phyloP scores from a whole-genome alignment of 2,113 vertebrate genomes.

The Monopterus albus region DNA sequence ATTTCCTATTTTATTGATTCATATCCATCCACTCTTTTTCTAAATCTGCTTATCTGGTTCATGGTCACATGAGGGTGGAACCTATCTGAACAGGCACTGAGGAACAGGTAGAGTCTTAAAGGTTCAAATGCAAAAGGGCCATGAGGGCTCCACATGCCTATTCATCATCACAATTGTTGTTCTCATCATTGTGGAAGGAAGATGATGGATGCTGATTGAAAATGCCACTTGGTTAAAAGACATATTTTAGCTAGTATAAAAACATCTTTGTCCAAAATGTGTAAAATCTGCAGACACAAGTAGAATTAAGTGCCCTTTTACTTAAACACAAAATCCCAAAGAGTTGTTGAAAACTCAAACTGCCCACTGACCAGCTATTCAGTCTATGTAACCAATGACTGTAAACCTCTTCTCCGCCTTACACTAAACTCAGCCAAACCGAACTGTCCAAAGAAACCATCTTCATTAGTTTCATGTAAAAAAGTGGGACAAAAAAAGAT shows the following conservation, averaged over 20 bases:
- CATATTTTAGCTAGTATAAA: background rate
- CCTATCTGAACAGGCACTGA: conserved; percentile 1
- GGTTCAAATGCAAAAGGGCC: background rate
- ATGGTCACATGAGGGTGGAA: background rate
- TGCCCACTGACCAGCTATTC: too few species aligned
- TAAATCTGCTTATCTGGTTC: conserved; percentile 5
- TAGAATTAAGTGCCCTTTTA: background rate
- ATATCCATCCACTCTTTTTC: conserved; percentile 11
- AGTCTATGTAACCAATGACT: too few species aligned
- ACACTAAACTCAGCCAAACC: too few species aligned
- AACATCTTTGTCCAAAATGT: background rate
- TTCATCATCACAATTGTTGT: too few species aligned
- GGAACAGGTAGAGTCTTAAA: background rate
- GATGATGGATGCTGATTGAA: background rate
- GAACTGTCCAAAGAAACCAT: too few species aligned
- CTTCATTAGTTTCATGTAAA: too few species aligned
- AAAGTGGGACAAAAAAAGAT: too few species aligned
- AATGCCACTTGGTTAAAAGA: too few species aligned
- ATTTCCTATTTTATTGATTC: conserved; percentile 28
- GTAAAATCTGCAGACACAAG: too few species aligned
- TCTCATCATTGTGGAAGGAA: background rate
- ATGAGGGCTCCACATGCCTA: background rate
- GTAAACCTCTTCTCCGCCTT: too few species aligned
- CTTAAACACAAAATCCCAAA: too few species aligned
- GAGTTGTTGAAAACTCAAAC: too few species aligned